Conservation (phyloP, 2,888 invertebrate genomes). For the Hydraecia micacea region DNA sequence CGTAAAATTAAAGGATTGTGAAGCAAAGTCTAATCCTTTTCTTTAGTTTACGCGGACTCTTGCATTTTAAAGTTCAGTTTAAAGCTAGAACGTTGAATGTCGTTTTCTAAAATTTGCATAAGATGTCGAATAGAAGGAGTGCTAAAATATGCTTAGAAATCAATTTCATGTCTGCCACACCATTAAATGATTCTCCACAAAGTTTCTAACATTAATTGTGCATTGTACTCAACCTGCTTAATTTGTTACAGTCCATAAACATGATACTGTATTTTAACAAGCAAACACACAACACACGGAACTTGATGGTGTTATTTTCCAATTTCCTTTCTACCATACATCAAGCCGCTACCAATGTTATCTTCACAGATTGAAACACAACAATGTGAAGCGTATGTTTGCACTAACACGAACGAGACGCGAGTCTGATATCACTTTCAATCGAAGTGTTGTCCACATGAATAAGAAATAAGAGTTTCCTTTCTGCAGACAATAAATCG, state of each 20-base stretch:
- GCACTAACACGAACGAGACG: conserved; percentile 49
- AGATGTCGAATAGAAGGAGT: neutral
- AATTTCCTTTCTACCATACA: conserved; percentile 39
- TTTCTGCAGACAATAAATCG: conserved; percentile 81
- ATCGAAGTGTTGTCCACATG: conserved; percentile 74
- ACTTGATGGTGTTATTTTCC: conserved; percentile 32
- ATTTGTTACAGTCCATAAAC: conserved; percentile 10
- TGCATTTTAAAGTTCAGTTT: neutral
- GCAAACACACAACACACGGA: conserved; percentile 3
- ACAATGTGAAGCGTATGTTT: conserved; percentile 56
- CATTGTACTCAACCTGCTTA: conserved; percentile 4
- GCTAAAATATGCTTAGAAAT: conserved; percentile 12
- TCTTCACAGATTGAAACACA: conserved; percentile 45
- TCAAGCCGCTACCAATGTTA: conserved; percentile 41
- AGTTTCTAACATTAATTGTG: neutral
- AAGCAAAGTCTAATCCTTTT: no score
- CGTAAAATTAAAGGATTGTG: neutral
- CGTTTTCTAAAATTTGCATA: conserved; percentile 8
- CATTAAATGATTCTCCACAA: neutral
- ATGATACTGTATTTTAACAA: neutral
- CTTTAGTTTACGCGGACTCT: no score
- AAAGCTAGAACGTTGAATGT: neutral
- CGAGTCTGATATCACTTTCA: conserved; percentile 74
- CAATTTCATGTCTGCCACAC: neutral
- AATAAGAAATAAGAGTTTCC: conserved; percentile 83